phyloP scores from a whole-genome alignment of 2,113 vertebrate species.

The Proterorhinus semilunaris region DNA sequence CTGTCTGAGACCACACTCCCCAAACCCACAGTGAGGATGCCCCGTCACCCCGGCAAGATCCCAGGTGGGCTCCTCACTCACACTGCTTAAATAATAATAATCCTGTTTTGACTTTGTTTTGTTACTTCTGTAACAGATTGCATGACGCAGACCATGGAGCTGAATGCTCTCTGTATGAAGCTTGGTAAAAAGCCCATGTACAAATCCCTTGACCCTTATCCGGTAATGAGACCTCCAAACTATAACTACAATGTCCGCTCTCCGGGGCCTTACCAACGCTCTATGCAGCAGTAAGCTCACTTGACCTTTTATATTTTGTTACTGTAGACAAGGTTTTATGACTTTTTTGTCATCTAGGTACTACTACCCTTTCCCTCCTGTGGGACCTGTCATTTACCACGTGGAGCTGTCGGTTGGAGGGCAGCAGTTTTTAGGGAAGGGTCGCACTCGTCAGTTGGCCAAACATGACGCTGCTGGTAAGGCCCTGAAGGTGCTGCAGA shows the following conservation, averaged over 20 bases:
- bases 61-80: slow-evolving; percentile 74
- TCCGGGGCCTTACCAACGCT: slow-evolving; percentile 90
- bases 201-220: slow-evolving; percentile 93
- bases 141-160: slow-evolving; percentile 90
- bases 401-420: slow-evolving; percentile 96
- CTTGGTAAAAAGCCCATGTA: slow-evolving; percentile 95
- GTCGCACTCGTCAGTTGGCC: slow-evolving; percentile 91
- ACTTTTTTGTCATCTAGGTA: slow-evolving; percentile 77
- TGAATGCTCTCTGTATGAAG: slow-evolving; percentile 96
- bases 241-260: slow-evolving; percentile 90
- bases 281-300: slow-evolving; percentile 77
- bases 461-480: slow-evolving; percentile 94
- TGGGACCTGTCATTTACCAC: slow-evolving; percentile 92
- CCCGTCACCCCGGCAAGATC: slow-evolving; percentile 87
- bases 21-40: slow-evolving; percentile 83
- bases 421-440: slow-evolving; percentile 95
- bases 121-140: slow-evolving; percentile 77
- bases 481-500: slow-evolving; percentile 91
- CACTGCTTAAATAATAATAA: neutral
- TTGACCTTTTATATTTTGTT: neutral
- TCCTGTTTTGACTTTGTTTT: neutral
- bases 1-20: slow-evolving; percentile 88
- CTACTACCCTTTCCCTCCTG: slow-evolving; percentile 94
- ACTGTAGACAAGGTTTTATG: no score
- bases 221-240: slow-evolving; percentile 89